phyloP scores from a whole-genome alignment of 2,888 invertebrate genomes.

The Hemithea aestivaria region DNA sequence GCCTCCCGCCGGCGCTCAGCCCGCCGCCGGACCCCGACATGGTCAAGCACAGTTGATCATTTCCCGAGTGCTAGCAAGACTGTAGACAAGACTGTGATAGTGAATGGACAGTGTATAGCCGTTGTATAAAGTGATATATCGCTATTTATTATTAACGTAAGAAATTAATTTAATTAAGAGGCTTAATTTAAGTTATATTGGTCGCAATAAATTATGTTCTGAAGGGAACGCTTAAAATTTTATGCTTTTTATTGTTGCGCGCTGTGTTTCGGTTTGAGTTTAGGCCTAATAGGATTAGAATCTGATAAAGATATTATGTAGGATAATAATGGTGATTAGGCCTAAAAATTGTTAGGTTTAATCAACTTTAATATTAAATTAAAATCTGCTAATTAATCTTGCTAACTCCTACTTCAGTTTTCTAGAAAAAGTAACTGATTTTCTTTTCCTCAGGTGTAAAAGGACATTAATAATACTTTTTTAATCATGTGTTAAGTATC shows the following conservation, averaged over 20 bases:
- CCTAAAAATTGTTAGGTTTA: too few relatives aligned
- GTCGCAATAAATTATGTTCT: slow-evolving; percentile 61
- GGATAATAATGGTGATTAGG: too few relatives aligned
- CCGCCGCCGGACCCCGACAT: slow-evolving; percentile 58
- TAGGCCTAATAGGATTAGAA: too few relatives aligned
- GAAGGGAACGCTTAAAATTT: slow-evolving; percentile 13
- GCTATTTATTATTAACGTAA: slow-evolving; percentile 74
- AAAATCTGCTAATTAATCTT: too few relatives aligned
- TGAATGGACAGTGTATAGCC: slow-evolving; percentile 29
- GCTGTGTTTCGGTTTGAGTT: neutral
- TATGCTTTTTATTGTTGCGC: slow-evolving; percentile 2
- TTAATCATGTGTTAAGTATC: too few relatives aligned
- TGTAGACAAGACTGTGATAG: slow-evolving; percentile 62
- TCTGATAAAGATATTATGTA: too few relatives aligned
- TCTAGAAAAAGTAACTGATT: too few relatives aligned
- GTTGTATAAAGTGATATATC: slow-evolving; percentile 64
- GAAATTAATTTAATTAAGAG: slow-evolving; percentile 61
- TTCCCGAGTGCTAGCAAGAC: slow-evolving; percentile 11
- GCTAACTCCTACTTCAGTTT: too few relatives aligned
- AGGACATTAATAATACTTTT: too few relatives aligned
- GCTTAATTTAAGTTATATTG: slow-evolving; percentile 63
- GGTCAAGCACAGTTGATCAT: slow-evolving; percentile 75
- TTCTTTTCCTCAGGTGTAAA: too few relatives aligned
- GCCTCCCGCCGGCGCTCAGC: slow-evolving; percentile 52
- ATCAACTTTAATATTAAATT: too few relatives aligned